Percentiles rank a stretch among this genome's conserved stretches.
Evolutionary conservation across 2,113 vertebrate genomes (phyloP).

Genomic region (Verasper variegatus): DNA sequence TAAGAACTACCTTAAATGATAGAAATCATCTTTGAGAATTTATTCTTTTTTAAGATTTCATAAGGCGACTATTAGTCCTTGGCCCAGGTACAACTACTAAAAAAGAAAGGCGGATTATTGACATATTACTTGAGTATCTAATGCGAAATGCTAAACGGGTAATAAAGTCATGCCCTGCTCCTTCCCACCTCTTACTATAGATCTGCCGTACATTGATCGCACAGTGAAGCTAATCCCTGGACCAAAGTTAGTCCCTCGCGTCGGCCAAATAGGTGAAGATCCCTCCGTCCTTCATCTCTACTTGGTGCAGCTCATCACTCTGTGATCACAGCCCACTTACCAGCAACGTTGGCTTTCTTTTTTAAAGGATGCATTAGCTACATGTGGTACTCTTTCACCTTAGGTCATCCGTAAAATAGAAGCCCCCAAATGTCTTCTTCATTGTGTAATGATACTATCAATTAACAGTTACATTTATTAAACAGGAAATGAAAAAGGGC

Average conservation of each 20-base stretch:
- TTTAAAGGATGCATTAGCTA: slow-evolving; percentile 59
- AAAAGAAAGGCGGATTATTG: background rate
- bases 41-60: too few species aligned
- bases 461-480: slow-evolving; percentile 72
- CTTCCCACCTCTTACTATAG: background rate
- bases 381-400: slow-evolving; percentile 64
- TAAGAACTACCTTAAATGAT: too few species aligned
- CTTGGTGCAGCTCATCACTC: slow-evolving; percentile 55
- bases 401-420: slow-evolving; percentile 60
- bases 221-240: slow-evolving; percentile 1
- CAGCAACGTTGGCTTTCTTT: slow-evolving; percentile 43
- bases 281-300: slow-evolving; percentile 14
- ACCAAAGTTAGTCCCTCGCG: background rate
- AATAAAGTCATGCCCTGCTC: background rate
- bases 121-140: background rate
- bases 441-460: slow-evolving; percentile 68
- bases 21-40: too few species aligned
- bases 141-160: background rate
- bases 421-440: slow-evolving; percentile 59
- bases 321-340: slow-evolving; percentile 58
- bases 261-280: background rate
- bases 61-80: too few species aligned
- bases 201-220: background rate
- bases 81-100: too few species aligned
- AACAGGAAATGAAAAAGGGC: slow-evolving; percentile 69